Base-by-base conservation (phyloP, 2,113 vertebrate genomes). In the Gymnobelideus leadbeateri region DNA sequence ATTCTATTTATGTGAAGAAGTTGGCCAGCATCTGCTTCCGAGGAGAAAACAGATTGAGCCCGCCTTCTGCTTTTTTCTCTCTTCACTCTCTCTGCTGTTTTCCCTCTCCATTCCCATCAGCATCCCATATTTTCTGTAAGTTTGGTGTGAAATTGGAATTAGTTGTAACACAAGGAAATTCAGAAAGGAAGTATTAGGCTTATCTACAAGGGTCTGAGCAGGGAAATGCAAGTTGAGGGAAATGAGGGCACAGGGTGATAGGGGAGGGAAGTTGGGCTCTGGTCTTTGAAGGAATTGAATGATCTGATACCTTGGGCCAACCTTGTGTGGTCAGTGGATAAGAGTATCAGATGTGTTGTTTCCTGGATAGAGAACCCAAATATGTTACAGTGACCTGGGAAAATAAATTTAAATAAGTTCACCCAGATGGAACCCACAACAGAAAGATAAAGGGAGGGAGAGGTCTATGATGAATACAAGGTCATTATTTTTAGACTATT, bases 401-500 rank as follows among this genome's bases (percentile, higher is more conserved):
- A 47, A 90, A 90, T 12, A 43, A 31, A 90, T 49, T 50, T 25
- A 14, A 51, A 89, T 5, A 25, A 28, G 3, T 90, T 90, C 89
- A 49, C 89, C 10, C 89, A 50, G 43, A 50, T 90, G 89, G 23
- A 50, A 50, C 89, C 49, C 24, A 31, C 47, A 28, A 51, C 0
- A 11, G 14, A 51, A 47, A 50, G 46, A 51, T 31, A 49, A 51
- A 90, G 24, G 46, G 47, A 90, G 47, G 31, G 89, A 90, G 89
- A 26, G 26, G 14, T 90, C 46, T 31, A 51, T 28, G 47, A 50
- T 50, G 89, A 50, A 12, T 90, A 47, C 9, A 90, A 16, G 47
- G 89, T 90, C 89, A 90, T 90, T 49, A 90, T 47, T 90, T 84
- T 84, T 90, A 90, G 89, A 90, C 50, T 90, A 90, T 90, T 47